Evolutionary conservation across 1,140 invertebrate genomes (phyloP), one percentile per base, ranked within the genome.

Genomic region (Monomorium pharaonis): DNA sequence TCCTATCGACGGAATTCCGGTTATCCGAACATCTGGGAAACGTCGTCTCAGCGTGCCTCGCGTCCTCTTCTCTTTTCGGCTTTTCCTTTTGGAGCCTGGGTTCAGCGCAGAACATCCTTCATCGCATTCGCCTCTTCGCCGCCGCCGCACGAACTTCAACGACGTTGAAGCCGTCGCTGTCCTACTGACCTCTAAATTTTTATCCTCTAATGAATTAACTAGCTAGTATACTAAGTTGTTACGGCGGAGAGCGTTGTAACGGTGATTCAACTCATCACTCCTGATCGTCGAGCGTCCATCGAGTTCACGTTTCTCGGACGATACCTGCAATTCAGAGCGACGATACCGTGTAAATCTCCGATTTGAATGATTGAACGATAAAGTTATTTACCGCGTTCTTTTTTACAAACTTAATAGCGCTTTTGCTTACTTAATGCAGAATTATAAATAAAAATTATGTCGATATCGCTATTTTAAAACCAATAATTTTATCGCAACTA

Each of bases 211-310:
- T 93, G 91, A 95, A 95, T 95, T 95, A 95, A 93, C 94, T 95
- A 95, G 92, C 94, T 95, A 95, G 92, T 94, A 94, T 92, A 94
- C 94, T 95, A 94, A 93, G 88, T 94, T 93, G 93, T 94, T 94
- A 94, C 89, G 92, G 91, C 94, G 94, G 93, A 94, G 94, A 95
- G 93, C 91, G 91, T 93, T 92, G 92, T 92, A 92, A 92, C 91
- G 93, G 91, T 92, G 92, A 92, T 94, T 94, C 88, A 93, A 93
- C 93, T 95, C 91, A 90, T 95, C 92, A 92, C 90, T 92, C 88
- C 88, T 92, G 92, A 94, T 94, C 92, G 89, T 93, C 92, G 92
- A 94, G 91, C 91, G 90, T 92, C 91, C 92, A 93, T 90, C 92
- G 92, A 92, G 93, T 88, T 92, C 90, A 89, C 91, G 89, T 93